Evolutionary conservation across 2,113 vertebrate species (phyloP).

Genomic region (Elephas maximus): DNA sequence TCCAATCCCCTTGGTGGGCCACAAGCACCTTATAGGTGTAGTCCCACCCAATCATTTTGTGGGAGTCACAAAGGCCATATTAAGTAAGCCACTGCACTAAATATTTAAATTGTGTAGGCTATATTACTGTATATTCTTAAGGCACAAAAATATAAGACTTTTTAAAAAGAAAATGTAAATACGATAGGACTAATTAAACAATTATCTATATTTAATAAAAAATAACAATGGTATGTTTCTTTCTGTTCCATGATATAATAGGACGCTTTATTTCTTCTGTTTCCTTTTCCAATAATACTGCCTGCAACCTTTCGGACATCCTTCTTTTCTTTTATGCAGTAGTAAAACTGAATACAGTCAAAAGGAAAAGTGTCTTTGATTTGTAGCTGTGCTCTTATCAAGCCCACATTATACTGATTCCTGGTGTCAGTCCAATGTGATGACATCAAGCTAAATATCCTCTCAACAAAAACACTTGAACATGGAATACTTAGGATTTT

Average conservation of each 20-base stretch:
- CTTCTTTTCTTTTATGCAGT: neutral
- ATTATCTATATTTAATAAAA: neutral
- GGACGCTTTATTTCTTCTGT: neutral
- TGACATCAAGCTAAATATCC: neutral
- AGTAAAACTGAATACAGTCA: neutral
- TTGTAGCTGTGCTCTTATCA: neutral
- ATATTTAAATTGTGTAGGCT: neutral
- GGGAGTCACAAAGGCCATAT: too few species aligned
- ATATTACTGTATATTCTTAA: conserved; percentile 12
- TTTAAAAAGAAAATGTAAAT: neutral
- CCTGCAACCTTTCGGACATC: neutral
- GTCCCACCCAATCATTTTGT: too few species aligned
- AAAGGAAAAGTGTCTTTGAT: neutral
- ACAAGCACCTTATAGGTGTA: too few species aligned
- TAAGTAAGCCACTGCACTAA: too few species aligned
- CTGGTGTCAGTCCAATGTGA: conserved; percentile 4
- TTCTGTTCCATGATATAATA: neutral
- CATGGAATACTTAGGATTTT: neutral
- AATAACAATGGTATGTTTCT: neutral
- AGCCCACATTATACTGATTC: neutral
- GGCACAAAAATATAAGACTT: neutral
- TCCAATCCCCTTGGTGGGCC: too few species aligned
- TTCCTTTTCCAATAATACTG: conserved; percentile 12
- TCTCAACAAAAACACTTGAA: neutral
- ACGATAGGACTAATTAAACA: neutral